Evolutionary conservation across 2,888 invertebrate species (phyloP), one percentile per base, ranked within the genome.

Genomic region (Exephanes ischioxanthus): DNA sequence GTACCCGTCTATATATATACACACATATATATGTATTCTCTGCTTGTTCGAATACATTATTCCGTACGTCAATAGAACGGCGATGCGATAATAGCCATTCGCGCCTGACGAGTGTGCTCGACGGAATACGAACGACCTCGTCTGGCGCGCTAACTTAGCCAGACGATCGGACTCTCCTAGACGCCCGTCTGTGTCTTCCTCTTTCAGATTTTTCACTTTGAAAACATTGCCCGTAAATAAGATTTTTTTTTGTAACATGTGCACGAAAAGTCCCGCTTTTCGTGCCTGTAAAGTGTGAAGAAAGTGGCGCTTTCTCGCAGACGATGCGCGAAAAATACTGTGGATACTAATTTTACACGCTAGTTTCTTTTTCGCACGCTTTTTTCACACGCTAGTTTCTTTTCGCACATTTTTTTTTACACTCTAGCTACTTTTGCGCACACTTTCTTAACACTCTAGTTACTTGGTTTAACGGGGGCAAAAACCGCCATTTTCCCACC

Each of bases 101-200:
- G 26, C 72, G 79, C 41, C 68, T 55, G 58, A 67, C 61, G 68
- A 58, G 67, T 68, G 22, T 73, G 22, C 68, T 78, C 45, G 71
- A 70, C 55, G 70, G 84, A 79, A 85, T 85, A 85, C 78, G 70
- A 85, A 82, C 68, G 82, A 82, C 77, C 75, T 85, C 75, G 82
- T 85, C 85, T 78, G 78, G 78, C 58, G n/a, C 82, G 75, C 75
- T 79, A 70, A 78, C 73, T 82, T 73, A 55, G 41, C 19, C 75
- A 82, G 82, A 70, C 81, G 63, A 75, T 73, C 78, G 78, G 73
- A 63, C 61, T 63, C 61, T 30, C 51, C 68, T 73, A 81, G 78
- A 63, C 67, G 51, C n/a, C 30, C 11, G n/a, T 33, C 11, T 5
- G 30, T 63, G 16, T 26, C 30, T 30, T 61, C 30, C 16, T 61